phyloP scores from a whole-genome alignment of 64 coral and sea anemone species.

The Montipora capricornis region DNA sequence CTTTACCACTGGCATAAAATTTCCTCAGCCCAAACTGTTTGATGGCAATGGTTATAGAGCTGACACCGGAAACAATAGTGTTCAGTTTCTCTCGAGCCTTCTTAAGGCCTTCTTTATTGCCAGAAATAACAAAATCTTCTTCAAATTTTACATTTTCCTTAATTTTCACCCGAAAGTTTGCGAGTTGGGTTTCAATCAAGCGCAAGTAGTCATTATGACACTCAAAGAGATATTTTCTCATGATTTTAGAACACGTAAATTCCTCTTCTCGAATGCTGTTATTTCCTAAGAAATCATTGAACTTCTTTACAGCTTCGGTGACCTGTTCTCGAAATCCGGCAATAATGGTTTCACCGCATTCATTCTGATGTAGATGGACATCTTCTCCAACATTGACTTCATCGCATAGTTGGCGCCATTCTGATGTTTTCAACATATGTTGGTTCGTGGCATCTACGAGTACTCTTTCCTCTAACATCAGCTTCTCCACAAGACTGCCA shows the following conservation, averaged over 20 bases:
- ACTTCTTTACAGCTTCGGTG: constrained; percentile 10
- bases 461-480: constrained; percentile 61
- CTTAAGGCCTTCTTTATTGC: constrained; percentile 44
- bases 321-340: constrained; percentile 61
- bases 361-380: constrained; percentile 15
- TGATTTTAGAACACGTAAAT: constrained; percentile 7
- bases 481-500: constrained; percentile 24
- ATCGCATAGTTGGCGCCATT: constrained; percentile 47
- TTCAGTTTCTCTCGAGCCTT: neutral
- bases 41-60: neutral
- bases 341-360: constrained; percentile 50
- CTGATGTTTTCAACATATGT: constrained; percentile 17
- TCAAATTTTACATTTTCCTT: neutral
- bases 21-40: constrained; percentile 45
- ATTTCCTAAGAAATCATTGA: constrained; percentile 30
- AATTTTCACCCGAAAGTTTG: constrained; percentile 38
- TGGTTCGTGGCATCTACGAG: constrained; percentile 39
- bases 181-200: constrained; percentile 19
- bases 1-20: constrained; percentile 34
- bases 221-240: constrained; percentile 33
- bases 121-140: constrained; percentile 49
- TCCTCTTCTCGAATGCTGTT: constrained; percentile 35
- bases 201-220: constrained; percentile 17
- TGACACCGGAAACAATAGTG: neutral
- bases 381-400: constrained; percentile 5